Percentiles rank a stretch among this genome's conserved stretches.
Conservation (phyloP, 2,888 invertebrate genomes). For the Podotricha telesiphe region DNA sequence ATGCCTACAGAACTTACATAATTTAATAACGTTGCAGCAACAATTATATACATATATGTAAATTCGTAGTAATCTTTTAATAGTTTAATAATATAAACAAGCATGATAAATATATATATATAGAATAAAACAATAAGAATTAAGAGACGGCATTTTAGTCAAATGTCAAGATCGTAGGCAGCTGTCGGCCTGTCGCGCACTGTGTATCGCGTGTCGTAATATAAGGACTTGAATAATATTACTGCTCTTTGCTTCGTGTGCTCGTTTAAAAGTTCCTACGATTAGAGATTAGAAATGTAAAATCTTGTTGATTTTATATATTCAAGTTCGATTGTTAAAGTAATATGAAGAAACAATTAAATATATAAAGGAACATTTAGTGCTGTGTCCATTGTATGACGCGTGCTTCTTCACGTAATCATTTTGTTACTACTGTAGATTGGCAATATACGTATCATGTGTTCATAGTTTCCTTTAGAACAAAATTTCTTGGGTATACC, state of each 20-base stretch:
- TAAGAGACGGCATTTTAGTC: conserved; percentile 43
- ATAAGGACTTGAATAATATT: conserved; percentile 44
- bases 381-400: conserved; percentile 7
- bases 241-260: background rate
- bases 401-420: conserved; percentile 20
- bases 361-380: conserved; percentile 16
- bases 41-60: background rate
- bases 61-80: background rate
- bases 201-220: conserved; percentile 47
- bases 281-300: background rate
- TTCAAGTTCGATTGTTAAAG: background rate
- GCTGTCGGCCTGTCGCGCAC: conserved; percentile 42
- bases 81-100: background rate
- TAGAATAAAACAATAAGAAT: conserved; percentile 22
- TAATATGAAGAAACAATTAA: background rate
- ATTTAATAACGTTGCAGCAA: background rate
- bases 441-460: conserved; percentile 15
- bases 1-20: background rate
- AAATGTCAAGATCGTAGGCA: conserved; percentile 59
- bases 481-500: background rate
- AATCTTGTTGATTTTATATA: background rate
- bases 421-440: conserved; percentile 12
- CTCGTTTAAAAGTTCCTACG: background rate
- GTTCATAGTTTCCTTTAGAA: background rate
- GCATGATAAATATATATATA: no score